A percentile compares a stretch with the other conserved stretches of the same genome.
phyloP scores from a whole-genome alignment of 1,140 invertebrate species.

The Drosophila burlai region DNA sequence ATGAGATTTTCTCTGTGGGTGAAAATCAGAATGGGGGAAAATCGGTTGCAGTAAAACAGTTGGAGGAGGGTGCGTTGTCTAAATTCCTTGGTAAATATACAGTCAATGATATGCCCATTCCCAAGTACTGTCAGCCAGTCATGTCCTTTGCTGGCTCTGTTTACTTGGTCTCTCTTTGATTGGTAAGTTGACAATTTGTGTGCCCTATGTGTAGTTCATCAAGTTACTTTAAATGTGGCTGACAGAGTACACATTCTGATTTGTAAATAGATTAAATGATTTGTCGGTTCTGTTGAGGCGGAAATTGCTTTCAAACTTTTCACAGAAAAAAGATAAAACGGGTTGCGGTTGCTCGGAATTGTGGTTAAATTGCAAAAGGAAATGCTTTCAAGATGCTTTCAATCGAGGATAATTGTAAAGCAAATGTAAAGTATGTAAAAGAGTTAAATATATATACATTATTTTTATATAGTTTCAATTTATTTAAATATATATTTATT shows the following conservation, averaged over 20 bases:
- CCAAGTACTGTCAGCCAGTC: constrained; percentile 5
- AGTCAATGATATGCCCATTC: constrained; percentile 34
- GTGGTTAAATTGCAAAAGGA: constrained; percentile 22
- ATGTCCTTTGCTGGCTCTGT: constrained; percentile 29
- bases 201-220: constrained; percentile 3
- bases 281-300: constrained; percentile 14
- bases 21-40: constrained; percentile 24
- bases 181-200: constrained; percentile 39
- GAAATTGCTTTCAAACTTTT: constrained; percentile 18
- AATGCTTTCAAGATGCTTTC: background rate
- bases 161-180: constrained; percentile 50
- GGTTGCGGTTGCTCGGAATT: background rate
- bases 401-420: background rate
- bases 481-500: background rate
- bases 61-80: constrained; percentile 17
- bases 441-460: no score
- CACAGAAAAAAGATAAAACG: background rate
- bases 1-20: constrained; percentile 85
- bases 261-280: constrained; percentile 49
- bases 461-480: no score
- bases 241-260: constrained; percentile 18
- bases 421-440: background rate
- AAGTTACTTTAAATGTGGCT: constrained; percentile 35
- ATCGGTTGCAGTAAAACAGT: constrained; percentile 2
- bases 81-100: constrained; percentile 54